Conservation (phyloP, 2,888 invertebrate genomes). For the Caenorhabditis angaria region DNA sequence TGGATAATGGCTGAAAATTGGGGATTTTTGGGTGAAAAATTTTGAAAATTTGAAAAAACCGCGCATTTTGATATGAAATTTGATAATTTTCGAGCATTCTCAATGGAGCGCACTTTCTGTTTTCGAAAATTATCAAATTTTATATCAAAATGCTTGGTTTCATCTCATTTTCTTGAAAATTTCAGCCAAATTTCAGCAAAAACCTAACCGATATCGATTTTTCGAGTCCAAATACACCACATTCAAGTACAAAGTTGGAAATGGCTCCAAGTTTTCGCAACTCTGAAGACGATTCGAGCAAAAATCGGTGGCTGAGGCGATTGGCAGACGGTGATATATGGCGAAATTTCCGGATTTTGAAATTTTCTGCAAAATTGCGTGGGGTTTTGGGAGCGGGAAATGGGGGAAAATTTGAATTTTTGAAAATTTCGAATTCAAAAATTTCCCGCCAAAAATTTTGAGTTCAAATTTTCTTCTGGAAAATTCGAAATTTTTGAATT, state of each 20-base stretch:
- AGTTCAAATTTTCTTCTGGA: no score
- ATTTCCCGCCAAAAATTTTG: no score
- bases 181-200: background rate
- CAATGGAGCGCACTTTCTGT: background rate
- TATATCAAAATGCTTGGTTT: background rate
- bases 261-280: background rate
- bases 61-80: background rate
- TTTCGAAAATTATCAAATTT: background rate
- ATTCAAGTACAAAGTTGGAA: slow-evolving; percentile 4
- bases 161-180: no score
- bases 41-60: no score
- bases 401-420: no score
- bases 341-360: background rate
- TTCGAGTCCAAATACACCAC: slow-evolving; percentile 1
- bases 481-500: no score
- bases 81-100: background rate
- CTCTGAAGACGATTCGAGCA: background rate
- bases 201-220: background rate
- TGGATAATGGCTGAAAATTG: no score
- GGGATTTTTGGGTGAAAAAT: no score
- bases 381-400: background rate
- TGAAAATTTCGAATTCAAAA: no score
- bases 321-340: slow-evolving; percentile 7
- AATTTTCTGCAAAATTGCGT: background rate
- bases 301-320: background rate